Evolutionary conservation across 2,797 vertebrate genomes (phyloP).

Genomic region (Hippopotamyrus pictus): DNA sequence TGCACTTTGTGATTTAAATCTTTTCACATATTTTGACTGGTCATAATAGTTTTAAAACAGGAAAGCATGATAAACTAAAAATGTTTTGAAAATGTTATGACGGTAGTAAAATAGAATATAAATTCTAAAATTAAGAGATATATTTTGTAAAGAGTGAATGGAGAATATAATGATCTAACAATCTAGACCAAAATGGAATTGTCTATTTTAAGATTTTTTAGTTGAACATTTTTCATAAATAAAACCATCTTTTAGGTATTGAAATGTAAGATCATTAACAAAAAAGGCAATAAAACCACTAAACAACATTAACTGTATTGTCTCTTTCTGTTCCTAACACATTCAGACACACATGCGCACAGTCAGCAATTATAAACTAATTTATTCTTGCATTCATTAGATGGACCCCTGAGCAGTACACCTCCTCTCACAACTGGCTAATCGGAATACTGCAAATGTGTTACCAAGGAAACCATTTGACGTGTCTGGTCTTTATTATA

Average conservation of each 20-base stretch:
- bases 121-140: background rate
- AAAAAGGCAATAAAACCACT: background rate
- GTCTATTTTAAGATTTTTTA: background rate
- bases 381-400: conserved; percentile 16
- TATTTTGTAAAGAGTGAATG: background rate
- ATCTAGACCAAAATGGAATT: background rate
- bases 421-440: conserved; percentile 8
- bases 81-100: background rate
- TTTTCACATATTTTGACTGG: background rate
- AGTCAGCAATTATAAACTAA: conserved; percentile 5
- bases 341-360: background rate
- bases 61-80: background rate
- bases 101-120: background rate
- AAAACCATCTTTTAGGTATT: background rate
- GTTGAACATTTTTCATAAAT: background rate
- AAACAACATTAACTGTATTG: background rate
- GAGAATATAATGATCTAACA: background rate
- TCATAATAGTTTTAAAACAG: background rate
- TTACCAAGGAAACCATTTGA: conserved; percentile 17
- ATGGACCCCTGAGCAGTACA: background rate
- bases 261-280: background rate
- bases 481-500: background rate
- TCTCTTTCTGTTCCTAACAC: background rate
- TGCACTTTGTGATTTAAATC: background rate
- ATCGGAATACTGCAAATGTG: conserved; percentile 7